phyloP scores from a whole-genome alignment of 2,888 invertebrate genomes.

The Polydrusus cervinus region DNA sequence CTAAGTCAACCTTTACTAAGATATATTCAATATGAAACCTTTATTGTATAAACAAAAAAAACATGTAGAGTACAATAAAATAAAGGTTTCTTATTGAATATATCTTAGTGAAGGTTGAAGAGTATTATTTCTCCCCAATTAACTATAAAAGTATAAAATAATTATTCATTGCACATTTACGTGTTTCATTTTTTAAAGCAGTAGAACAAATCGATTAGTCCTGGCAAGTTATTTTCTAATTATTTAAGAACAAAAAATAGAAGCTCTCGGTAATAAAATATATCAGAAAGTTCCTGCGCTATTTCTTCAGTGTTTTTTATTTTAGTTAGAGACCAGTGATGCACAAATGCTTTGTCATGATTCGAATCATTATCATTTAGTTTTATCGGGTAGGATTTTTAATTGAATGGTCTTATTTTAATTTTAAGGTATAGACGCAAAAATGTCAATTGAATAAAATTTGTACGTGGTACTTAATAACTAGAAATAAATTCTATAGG shows the following conservation, averaged over 20 bases:
- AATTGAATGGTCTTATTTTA: not conserved
- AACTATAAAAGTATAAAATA: too few species aligned
- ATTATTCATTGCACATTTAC: not conserved
- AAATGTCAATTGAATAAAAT: not conserved
- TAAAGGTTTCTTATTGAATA: too few species aligned
- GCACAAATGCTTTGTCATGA: slow-evolving; percentile 27
- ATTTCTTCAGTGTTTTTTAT: slow-evolving; percentile 25
- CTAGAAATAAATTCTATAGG: too few species aligned
- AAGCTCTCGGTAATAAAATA: slow-evolving; percentile 31
- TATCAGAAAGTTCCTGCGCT: slow-evolving; percentile 37
- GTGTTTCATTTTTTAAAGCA: slow-evolving; percentile 15
- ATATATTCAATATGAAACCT: too few species aligned
- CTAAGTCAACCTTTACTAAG: too few species aligned
- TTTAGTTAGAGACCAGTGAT: slow-evolving; percentile 10
- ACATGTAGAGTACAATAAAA: too few species aligned
- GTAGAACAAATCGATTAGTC: slow-evolving; percentile 49
- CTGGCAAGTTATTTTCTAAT: slow-evolving; percentile 36
- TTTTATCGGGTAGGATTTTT: not conserved
- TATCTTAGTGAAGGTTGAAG: too few species aligned
- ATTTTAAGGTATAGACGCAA: not conserved
- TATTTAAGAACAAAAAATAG: slow-evolving; percentile 31
- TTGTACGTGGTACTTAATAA: too few species aligned
- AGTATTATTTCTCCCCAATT: too few species aligned
- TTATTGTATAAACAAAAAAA: too few species aligned
- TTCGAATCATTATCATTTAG: not conserved